These are phyloP conservation scores for Podarcis lilfordi DNA, from an alignment of 2,797 vertebrate species.

Conservation along the genomic window DNA sequence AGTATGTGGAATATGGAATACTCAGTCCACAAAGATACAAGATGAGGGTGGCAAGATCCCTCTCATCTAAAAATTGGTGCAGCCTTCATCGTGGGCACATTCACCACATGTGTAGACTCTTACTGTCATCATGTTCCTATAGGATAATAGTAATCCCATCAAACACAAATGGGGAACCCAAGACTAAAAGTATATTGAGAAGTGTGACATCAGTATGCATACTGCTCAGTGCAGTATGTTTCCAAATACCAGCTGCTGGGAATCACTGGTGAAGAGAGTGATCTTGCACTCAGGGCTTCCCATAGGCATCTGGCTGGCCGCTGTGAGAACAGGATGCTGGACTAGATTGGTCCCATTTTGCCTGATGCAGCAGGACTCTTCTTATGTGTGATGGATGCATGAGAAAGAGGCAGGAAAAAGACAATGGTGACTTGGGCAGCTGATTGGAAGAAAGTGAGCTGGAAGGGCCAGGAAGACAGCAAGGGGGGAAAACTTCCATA, in stretches of 20 bases:
- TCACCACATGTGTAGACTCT: neutral
- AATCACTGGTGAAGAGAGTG: no score
- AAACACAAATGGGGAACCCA: neutral
- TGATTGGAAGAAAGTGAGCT: neutral
- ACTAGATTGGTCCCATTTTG: no score
- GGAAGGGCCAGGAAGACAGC: neutral
- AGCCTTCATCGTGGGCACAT: neutral
- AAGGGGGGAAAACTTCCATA: neutral
- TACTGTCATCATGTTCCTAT: neutral
- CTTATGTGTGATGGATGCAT: no score
- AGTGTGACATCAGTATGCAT: neutral
- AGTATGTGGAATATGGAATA: neutral
- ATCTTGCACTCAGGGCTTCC: no score
- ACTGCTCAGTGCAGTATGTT: no score
- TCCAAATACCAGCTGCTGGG: no score
- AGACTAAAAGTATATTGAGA: neutral
- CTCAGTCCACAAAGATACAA: neutral
- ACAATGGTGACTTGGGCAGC: neutral
- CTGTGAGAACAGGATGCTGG: no score
- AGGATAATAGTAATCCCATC: neutral
- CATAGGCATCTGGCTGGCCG: no score
- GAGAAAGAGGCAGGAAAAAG: no score
- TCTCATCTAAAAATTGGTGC: neutral
- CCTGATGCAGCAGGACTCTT: no score
- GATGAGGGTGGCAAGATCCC: neutral